Evolutionary conservation across 2,113 vertebrate species (phyloP).

Genomic region (Dromiciops gliroides): DNA sequence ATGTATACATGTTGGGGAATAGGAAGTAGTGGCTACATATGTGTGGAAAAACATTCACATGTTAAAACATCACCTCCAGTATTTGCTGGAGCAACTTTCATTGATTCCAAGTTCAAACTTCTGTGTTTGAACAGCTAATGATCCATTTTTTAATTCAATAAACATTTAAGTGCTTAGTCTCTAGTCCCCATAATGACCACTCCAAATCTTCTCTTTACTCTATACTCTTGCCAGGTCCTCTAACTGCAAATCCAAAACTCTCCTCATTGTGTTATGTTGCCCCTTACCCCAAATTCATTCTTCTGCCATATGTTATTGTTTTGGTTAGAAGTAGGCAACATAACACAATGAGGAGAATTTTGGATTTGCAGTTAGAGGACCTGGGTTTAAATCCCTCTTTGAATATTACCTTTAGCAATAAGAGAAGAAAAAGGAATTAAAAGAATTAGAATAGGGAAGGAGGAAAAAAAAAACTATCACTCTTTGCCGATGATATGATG

Average conservation of each 20-base stretch:
- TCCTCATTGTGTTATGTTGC: no score
- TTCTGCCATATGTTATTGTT: no score
- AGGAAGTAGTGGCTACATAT: neutral
- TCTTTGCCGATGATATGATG: no score
- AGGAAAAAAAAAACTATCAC: no score
- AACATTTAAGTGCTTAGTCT: neutral
- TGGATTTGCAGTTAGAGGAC: neutral
- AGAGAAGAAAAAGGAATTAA: no score
- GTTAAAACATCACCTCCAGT: constrained; percentile 28
- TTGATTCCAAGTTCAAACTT: constrained; percentile 53
- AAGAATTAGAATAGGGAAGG: no score
- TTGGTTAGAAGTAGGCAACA: no score
- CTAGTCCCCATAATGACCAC: neutral
- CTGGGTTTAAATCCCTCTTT: neutral
- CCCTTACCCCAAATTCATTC: no score
- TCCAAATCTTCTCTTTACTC: no score
- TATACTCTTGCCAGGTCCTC: neutral
- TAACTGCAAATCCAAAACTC: neutral
- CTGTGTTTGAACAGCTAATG: constrained; percentile 42
- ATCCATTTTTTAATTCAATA: neutral
- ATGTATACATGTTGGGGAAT: neutral
- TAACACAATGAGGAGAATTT: neutral
- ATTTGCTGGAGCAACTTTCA: constrained; percentile 60
- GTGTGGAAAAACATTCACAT: neutral
- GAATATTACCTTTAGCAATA: no score